Base-by-base conservation (phyloP, 2,888 invertebrate genomes). In the Lasioglossum morio region DNA sequence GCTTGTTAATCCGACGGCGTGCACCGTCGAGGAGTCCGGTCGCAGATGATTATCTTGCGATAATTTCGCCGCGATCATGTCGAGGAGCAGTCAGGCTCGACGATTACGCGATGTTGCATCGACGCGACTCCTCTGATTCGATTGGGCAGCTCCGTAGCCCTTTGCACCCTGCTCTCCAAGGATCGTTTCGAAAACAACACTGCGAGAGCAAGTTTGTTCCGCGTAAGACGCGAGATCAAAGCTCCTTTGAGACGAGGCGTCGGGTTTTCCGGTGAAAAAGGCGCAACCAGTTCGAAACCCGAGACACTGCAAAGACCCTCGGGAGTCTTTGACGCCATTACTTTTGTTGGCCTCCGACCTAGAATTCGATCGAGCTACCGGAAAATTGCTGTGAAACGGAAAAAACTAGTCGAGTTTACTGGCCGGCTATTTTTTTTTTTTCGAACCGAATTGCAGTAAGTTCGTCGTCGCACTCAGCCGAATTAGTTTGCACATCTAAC, bases 41-140 rank as follows among this genome's bases (percentile, higher is more conserved):
- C 63, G 37, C 46, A 72, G 84, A 79, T 79, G 53, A 84, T 79
- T 63, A 84, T 84, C 72, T 76, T 27, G 79, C 43, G 63, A 57
- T 79, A 79, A 84, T 79, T 84, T 66, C 46, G 23, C 19, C 63
- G 63, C 16, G 66, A 74, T 48, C 63, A 48, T 66, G 66, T 53
- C 66, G 19, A 19, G 30, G 40, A 40, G 72, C 53, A 27, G 27
- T 10, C 30, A 34, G 14, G 37, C 10, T 8, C 37, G 69, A 23
- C 8, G 69, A 37, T 69, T 37, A 69, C 69, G 23, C 19, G 37
- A 37, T n/a, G 69, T 19, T 8, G 69, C 69, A 37, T 69, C n/a
- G 69, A 37, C 7, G 27, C 60, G 27, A 16, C 37, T 69, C 23
- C 23, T 37, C 23, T 23, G 34, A 69, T 37, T 69, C 19, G 34